Conservation (phyloP, 2,113 vertebrate genomes). For the Pongo abelii region DNA sequence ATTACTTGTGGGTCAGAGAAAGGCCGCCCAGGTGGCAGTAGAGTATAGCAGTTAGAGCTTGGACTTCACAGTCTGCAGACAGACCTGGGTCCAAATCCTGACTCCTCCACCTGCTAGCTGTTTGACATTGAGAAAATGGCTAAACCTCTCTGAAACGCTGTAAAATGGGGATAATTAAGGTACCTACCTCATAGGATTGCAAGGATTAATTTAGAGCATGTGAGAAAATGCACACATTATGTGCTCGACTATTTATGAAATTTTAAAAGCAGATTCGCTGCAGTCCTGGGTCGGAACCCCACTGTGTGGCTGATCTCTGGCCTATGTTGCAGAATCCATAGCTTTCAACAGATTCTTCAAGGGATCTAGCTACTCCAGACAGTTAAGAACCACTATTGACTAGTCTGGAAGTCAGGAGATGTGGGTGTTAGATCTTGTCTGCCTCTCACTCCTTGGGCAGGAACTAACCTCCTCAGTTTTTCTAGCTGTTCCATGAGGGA, state of each 20-base stretch:
- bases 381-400: background rate
- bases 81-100: background rate
- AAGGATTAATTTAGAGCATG: background rate
- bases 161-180: background rate
- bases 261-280: background rate
- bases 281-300: background rate
- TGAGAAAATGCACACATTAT: background rate
- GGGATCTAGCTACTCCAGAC: background rate
- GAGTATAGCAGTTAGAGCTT: background rate
- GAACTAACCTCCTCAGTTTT: background rate
- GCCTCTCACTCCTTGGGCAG: background rate
- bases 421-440: background rate
- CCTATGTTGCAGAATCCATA: background rate
- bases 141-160: slow-evolving; percentile 38
- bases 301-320: background rate
- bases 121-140: background rate
- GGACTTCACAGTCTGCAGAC: background rate
- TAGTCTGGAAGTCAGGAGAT: background rate
- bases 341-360: background rate
- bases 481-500: background rate
- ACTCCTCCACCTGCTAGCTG: background rate
- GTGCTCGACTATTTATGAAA: background rate
- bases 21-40: background rate
- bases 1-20: background rate
- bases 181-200: background rate